phyloP scores from a whole-genome alignment of 2,888 invertebrate genomes.

The Harpalus rufipes region DNA sequence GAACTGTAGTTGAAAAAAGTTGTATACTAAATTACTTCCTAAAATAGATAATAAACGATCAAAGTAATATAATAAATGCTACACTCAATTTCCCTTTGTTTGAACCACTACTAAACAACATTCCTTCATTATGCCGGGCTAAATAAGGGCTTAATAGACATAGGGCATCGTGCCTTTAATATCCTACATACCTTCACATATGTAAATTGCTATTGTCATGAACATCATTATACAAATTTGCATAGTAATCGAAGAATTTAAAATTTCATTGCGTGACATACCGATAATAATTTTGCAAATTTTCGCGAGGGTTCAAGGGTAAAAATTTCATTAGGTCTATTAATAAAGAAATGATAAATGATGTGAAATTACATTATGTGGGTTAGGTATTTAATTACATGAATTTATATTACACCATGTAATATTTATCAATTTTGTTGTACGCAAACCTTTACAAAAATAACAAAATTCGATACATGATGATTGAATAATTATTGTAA shows the following conservation, averaged over 20 bases:
- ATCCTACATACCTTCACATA: conserved; percentile 17
- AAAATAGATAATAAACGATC: neutral
- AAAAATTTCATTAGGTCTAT: conserved; percentile 52
- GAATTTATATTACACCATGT: neutral
- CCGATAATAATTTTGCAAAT: conserved; percentile 26
- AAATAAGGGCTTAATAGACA: conserved; percentile 24
- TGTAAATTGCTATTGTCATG: conserved; percentile 24
- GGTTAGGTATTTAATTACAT: conserved; percentile 1
- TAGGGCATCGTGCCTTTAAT: conserved; percentile 36
- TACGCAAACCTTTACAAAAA: neutral
- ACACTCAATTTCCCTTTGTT: too few relatives aligned
- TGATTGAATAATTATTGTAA: too few relatives aligned
- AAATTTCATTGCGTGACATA: conserved; percentile 42
- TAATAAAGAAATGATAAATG: conserved; percentile 52
- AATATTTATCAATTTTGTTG: neutral
- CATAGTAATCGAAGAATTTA: conserved; percentile 60
- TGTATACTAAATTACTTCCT: neutral
- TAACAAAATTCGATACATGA: neutral
- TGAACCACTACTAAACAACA: neutral
- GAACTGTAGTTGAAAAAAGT: neutral
- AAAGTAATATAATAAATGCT: neutral
- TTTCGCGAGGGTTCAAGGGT: conserved; percentile 38
- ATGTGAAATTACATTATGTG: conserved; percentile 10
- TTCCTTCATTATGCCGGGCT: neutral
- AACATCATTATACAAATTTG: conserved; percentile 24